phyloP scores from a whole-genome alignment of 2,797 vertebrate species.

The Enteromius argenteus region DNA sequence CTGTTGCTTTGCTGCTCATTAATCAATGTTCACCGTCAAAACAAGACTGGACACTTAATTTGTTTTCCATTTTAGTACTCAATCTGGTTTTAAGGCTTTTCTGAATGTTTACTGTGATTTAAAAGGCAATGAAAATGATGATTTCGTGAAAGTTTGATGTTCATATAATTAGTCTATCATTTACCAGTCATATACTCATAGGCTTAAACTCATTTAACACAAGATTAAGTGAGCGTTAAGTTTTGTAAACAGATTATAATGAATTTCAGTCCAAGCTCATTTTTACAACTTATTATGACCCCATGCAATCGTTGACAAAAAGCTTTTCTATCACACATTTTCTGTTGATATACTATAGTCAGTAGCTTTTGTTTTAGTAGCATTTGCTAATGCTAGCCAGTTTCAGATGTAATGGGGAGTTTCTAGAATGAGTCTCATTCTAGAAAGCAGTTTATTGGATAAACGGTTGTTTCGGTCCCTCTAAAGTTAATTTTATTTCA shows the following conservation, averaged over 20 bases:
- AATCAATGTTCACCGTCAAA: constrained; percentile 18
- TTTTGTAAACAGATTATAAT: not conserved
- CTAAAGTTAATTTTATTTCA: not conserved
- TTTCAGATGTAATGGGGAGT: not conserved
- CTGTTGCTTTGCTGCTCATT: constrained; percentile 10
- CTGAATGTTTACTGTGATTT: not conserved
- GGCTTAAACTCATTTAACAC: constrained; percentile 8
- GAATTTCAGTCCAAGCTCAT: not conserved
- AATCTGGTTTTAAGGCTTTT: not conserved
- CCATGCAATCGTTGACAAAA: not conserved
- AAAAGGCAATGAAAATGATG: not conserved
- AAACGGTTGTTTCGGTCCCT: not conserved
- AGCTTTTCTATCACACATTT: not conserved
- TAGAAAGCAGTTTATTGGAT: not conserved
- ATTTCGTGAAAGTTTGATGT: not conserved
- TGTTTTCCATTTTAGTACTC: not conserved
- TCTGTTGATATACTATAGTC: not conserved
- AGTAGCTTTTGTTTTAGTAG: not conserved
- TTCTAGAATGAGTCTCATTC: not conserved
- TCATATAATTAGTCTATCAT: not conserved
- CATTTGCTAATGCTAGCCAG: not conserved
- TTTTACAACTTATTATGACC: not conserved
- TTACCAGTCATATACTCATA: not conserved
- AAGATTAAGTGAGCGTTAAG: not conserved
- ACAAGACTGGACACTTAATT: not conserved